Percentiles rank a stretch among this genome's conserved stretches.
Conservation (phyloP, 2,797 vertebrate genomes). For the Ptychadena robeensis region DNA sequence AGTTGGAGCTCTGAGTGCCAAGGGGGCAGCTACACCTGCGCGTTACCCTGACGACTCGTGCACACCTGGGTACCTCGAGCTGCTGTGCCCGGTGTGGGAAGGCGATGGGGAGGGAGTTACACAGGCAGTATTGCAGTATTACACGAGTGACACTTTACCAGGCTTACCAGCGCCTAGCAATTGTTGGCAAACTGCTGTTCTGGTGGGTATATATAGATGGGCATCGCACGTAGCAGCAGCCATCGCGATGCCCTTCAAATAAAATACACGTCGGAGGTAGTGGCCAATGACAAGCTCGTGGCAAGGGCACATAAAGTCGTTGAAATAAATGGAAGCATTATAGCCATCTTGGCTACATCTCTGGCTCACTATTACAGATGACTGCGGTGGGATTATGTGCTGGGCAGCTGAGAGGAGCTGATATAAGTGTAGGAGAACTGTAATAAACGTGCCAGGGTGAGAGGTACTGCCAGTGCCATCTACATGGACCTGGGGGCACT, state of each 20-base stretch:
- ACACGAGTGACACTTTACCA: background rate
- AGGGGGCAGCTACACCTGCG: constrained; percentile 15
- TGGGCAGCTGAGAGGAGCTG: background rate
- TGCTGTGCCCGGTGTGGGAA: background rate
- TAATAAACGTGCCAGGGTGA: background rate
- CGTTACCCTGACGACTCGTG: constrained; percentile 33
- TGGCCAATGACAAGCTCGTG: background rate
- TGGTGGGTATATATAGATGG: too few relatives aligned
- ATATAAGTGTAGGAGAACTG: background rate
- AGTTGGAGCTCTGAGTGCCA: background rate
- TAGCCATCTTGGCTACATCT: background rate
- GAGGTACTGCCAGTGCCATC: too few relatives aligned
- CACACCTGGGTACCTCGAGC: constrained; percentile 22
- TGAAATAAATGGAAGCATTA: background rate
- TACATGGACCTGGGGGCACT: too few relatives aligned
- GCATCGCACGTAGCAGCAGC: background rate
- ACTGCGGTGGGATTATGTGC: background rate
- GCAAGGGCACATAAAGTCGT: background rate
- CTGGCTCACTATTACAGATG: background rate
- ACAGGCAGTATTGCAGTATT: constrained; percentile 16
- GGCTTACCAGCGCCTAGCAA: background rate
- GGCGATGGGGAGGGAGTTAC: background rate
- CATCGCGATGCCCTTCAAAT: constrained; percentile 36
- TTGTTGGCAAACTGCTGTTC: background rate
- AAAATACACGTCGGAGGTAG: background rate